phyloP scores from a whole-genome alignment of 1,140 invertebrate species.

The Proales similis region DNA sequence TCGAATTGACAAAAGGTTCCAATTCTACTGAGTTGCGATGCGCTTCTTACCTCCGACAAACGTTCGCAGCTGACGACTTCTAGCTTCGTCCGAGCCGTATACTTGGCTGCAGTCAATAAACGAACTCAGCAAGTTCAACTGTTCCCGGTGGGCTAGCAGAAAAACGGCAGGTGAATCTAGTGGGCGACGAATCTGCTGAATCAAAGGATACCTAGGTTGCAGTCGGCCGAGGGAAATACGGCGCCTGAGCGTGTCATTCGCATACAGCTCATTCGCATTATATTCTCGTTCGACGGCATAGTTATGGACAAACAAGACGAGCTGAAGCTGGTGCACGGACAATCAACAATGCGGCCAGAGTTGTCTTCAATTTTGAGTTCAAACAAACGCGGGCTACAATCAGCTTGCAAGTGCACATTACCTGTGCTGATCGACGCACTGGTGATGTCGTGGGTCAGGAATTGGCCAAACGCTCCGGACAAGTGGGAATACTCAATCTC shows the following conservation, averaged over 20 bases:
- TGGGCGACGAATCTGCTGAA: too few relatives aligned
- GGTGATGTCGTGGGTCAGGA: constrained; percentile 34
- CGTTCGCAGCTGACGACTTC: constrained; percentile 10
- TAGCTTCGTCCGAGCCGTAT: constrained; percentile 12
- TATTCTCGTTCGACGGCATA: constrained; percentile 26
- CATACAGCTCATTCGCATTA: constrained; percentile 33
- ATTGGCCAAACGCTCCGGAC: constrained; percentile 36
- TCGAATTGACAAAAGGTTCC: neutral
- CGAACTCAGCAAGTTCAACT: constrained; percentile 72
- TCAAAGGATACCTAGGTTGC: constrained; percentile 15
- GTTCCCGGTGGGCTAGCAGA: constrained; percentile 47
- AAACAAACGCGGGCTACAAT: too few relatives aligned
- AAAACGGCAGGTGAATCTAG: neutral
- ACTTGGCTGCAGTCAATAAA: constrained; percentile 75
- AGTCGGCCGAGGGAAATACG: constrained; percentile 22
- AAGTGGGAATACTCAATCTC: constrained; percentile 14
- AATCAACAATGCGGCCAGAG: constrained; percentile 17
- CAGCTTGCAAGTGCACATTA: too few relatives aligned
- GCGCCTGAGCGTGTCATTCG: constrained; percentile 21
- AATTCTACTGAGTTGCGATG: too few relatives aligned
- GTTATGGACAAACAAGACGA: constrained; percentile 20
- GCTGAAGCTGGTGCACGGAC: neutral
- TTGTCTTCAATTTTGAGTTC: constrained; percentile 1
- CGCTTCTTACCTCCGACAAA: constrained; percentile 11
- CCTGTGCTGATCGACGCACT: constrained; percentile 24